Evolutionary conservation across 2,888 invertebrate species (phyloP), one percentile per base, ranked within the genome.

Genomic region (Lepidocyrtoides sp.): DNA sequence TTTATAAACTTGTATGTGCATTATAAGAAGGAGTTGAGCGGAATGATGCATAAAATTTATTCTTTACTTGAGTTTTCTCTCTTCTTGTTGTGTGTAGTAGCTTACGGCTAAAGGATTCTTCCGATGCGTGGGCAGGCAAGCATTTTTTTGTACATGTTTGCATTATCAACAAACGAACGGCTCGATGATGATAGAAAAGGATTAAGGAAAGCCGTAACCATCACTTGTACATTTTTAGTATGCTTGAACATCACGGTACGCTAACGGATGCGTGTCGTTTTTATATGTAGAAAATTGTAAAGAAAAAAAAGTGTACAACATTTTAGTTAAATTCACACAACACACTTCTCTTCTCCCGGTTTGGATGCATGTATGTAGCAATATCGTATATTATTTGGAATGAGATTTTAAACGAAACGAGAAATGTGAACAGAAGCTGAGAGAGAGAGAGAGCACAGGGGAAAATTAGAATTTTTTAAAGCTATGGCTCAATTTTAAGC

Each of bases 401-500:
- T n/a, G n/a, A n/a, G n/a, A n/a, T n/a, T n/a, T n/a, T n/a, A n/a
- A n/a, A n/a, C n/a, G n/a, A n/a, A n/a, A n/a, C n/a, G n/a, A n/a
- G n/a, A n/a, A n/a, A n/a, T n/a, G n/a, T n/a, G n/a, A n/a, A n/a
- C n/a, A n/a, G 32, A 66, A 66, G 32, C n/a, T 2, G 66, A 32
- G 32, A 14, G 17, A 14, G 32, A 29, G 66, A 66, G 81, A 81
- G 57, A 26, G 36, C 20, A 26, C 10, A 51, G 36, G 66, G 69
- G 51, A 83, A 83, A 83, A 48, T 83, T 48, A 60, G 41, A 82
- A 82, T 60, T 60, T 66, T 83, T 83, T 69, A 48, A 72, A 36
- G 36, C 69, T 36, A 85, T 48, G 54, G 36, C 72, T 85, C 85
- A 85, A 85, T 85, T 85, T 85, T 85, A 85, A 85, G 85, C 85